Conservation (phyloP, 2,888 invertebrate genomes). For the Drosophila trichaetosa region DNA sequence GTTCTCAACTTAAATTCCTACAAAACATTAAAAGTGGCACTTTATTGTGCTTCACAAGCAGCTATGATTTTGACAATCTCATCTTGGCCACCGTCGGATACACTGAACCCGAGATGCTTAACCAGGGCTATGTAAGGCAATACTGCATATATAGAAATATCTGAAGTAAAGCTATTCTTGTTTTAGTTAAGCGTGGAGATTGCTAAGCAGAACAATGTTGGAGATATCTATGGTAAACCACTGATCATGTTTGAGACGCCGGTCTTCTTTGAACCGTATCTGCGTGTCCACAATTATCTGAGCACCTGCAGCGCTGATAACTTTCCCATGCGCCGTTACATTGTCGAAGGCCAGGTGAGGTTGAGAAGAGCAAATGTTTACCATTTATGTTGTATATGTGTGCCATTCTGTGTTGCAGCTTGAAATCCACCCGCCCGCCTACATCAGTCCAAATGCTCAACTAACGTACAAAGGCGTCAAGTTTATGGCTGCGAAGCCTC, state of each 20-base stretch:
- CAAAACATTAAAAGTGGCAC: slow-evolving; percentile 86
- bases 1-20: slow-evolving; percentile 9
- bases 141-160: neutral
- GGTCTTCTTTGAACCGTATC: slow-evolving; percentile 93
- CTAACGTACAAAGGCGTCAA: slow-evolving; percentile 61
- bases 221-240: slow-evolving; percentile 81
- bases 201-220: slow-evolving; percentile 78
- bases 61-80: slow-evolving; percentile 88
- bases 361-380: neutral
- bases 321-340: slow-evolving; percentile 89
- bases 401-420: slow-evolving; percentile 13
- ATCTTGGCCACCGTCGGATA: slow-evolving; percentile 89
- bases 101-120: slow-evolving; percentile 86
- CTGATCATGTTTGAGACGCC: slow-evolving; percentile 91
- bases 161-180: neutral
- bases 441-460: slow-evolving; percentile 78
- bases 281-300: slow-evolving; percentile 90
- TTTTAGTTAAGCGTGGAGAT: slow-evolving; percentile 82
- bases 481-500: slow-evolving; percentile 81
- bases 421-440: slow-evolving; percentile 75
- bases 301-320: slow-evolving; percentile 86
- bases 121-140: slow-evolving; percentile 86
- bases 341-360: slow-evolving; percentile 87
- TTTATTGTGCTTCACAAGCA: slow-evolving; percentile 89
- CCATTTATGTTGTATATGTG: neutral